Conservation (phyloP, 2,113 vertebrate species). For the Scortum barcoo region DNA sequence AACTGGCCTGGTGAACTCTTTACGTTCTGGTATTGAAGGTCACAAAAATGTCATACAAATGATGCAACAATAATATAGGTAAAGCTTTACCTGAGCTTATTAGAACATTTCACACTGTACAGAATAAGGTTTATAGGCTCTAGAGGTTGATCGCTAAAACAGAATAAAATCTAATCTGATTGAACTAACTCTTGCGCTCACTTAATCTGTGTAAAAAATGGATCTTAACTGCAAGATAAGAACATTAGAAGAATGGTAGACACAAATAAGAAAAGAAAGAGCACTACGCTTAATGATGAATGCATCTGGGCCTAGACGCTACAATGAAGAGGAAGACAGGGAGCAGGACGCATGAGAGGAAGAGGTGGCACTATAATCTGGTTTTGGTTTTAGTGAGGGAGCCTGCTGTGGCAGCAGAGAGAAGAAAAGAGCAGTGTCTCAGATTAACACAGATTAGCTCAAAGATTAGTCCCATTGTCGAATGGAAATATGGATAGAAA, state of each 20-base stretch:
- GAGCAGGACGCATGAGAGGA: not conserved
- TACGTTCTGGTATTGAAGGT: not conserved
- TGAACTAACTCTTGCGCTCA: conserved; percentile 40
- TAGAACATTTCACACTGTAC: not conserved
- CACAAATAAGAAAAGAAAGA: not conserved
- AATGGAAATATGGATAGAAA: conserved; percentile 29
- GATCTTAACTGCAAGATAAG: conserved; percentile 16
- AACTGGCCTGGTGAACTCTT: not conserved
- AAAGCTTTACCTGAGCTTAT: not conserved
- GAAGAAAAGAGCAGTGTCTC: conserved; percentile 39
- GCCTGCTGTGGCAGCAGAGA: conserved; percentile 51
- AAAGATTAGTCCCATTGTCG: conserved; percentile 50
- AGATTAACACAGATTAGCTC: conserved; percentile 63
- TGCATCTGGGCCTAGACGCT: not conserved
- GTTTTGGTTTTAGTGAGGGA: conserved; percentile 50
- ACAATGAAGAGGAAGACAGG: conserved; percentile 8
- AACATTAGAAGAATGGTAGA: conserved; percentile 6
- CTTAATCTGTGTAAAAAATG: conserved; percentile 33
- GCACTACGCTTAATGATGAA: not conserved
- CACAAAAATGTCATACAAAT: not conserved
- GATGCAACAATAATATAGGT: not conserved
- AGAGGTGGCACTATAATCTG: conserved; percentile 46
- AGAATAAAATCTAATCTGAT: conserved; percentile 24
- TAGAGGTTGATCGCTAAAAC: conserved; percentile 14
- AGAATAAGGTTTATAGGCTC: not conserved